Evolutionary conservation across 2,113 vertebrate genomes (phyloP), one percentile per base, ranked within the genome.

Genomic region (Xiphias gladius): DNA sequence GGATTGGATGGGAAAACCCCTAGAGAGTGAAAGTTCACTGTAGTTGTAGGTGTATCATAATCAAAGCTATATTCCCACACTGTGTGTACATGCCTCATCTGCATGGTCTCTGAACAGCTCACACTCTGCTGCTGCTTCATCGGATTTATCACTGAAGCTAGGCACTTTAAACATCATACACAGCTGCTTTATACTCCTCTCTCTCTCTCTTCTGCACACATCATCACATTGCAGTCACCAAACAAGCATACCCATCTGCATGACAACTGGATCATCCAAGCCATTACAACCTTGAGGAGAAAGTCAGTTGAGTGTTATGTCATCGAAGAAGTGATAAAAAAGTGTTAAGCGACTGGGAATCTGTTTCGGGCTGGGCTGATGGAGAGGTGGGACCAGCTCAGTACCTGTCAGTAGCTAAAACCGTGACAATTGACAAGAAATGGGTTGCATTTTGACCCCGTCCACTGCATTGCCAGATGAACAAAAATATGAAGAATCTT

Each of bases 61-160:
- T 80, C 79, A 83, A 63, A 73, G 37, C 14, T 35, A 55, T 46
- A 71, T 57, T 24, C 39, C 12, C 39, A 68, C 52, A 16, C 37
- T 50, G 82, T 72, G 75, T 76, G 12, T 58, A 61, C 76, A 58
- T 16, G 20, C 50, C 24, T 66, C 80, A 75, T 74, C 75, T 63
- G 75, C 30, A 28, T 26, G 59, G 28, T 65, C 32, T 67, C 63
- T 75, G 5, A 52, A 41, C 0, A 58, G 43, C 69, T 77, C 62
- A 37, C 1, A 7, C 26, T 79, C 39, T 39, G 55, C 55, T 20
- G 20, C 39, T 58, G 50, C 28, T 77, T 63, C 37, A 66, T 74
- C 55, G 48, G n/a, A 83, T 55, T 55, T 72, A 58, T 75, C 5
- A 26, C 4, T n/a, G 69, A 64, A 43, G 58, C 19, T 6, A 52